Evolutionary conservation across 2,113 vertebrate genomes (phyloP).

Genomic region (Boleophthalmus pectinirostris): DNA sequence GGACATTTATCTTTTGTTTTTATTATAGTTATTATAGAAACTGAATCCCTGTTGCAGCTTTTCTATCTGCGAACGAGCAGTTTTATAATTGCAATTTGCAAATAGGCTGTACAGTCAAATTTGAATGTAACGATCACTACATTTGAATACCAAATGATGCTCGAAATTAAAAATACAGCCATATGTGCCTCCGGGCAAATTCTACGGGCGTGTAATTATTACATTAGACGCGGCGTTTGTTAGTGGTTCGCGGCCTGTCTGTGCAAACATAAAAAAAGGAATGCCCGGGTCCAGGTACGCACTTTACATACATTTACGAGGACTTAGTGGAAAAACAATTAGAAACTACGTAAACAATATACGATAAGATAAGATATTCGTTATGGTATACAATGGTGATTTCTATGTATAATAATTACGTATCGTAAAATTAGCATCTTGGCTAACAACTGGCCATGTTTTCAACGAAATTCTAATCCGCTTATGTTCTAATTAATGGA

Average conservation of each 20-base stretch:
- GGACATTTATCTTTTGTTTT: not conserved
- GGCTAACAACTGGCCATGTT: conserved; percentile 50
- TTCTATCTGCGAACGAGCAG: not conserved
- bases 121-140: not conserved
- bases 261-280: not conserved
- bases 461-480: conserved; percentile 7
- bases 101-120: not conserved
- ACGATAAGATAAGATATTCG: not conserved
- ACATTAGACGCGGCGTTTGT: not conserved
- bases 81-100: not conserved
- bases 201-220: not conserved
- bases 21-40: not conserved
- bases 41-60: not conserved
- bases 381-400: not conserved
- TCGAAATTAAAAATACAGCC: not conserved
- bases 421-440: conserved; percentile 12
- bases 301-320: not conserved
- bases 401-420: not conserved
- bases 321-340: not conserved
- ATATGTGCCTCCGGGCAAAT: too few species aligned
- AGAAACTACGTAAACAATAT: not conserved
- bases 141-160: not conserved
- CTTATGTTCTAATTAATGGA: not conserved
- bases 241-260: not conserved
- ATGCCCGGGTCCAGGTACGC: not conserved